Percentiles rank a stretch among this genome's conserved stretches.
These are phyloP conservation scores for Melanotaenia parkinsoni DNA, from an alignment of 2,797 vertebrate genomes.

Conservation along the genomic window DNA sequence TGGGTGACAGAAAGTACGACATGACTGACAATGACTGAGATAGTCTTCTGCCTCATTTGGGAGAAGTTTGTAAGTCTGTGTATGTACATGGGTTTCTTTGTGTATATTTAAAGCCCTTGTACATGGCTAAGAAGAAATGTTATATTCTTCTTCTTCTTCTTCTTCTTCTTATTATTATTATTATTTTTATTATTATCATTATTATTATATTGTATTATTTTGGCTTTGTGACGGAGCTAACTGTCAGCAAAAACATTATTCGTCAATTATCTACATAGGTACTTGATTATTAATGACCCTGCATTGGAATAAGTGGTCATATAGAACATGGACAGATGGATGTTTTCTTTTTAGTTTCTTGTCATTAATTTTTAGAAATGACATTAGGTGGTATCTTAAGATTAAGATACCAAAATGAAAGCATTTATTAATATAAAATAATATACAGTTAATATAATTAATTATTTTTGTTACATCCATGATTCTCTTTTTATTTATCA, in stretches of 20 bases:
- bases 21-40: conserved; percentile 76
- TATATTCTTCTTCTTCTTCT: neutral
- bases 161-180: no score
- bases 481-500: neutral
- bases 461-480: neutral
- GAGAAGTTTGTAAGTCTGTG: conserved; percentile 33
- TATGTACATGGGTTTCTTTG: conserved; percentile 9
- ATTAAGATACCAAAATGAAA: neutral
- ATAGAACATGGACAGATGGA: neutral
- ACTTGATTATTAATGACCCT: conserved; percentile 8
- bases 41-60: conserved; percentile 83
- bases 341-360: neutral
- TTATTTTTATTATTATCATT: no score
- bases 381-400: neutral
- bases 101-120: neutral
- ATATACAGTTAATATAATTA: no score
- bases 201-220: neutral
- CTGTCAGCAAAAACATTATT: neutral
- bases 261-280: neutral
- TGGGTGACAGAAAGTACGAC: conserved; percentile 71
- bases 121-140: neutral
- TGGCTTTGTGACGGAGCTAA: neutral
- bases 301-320: no score
- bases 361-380: neutral
- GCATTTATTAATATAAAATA: no score